These are phyloP conservation scores for Brachionus asplanchnoidis DNA, from an alignment of 1,140 invertebrate genomes.

Conservation along the genomic window DNA sequence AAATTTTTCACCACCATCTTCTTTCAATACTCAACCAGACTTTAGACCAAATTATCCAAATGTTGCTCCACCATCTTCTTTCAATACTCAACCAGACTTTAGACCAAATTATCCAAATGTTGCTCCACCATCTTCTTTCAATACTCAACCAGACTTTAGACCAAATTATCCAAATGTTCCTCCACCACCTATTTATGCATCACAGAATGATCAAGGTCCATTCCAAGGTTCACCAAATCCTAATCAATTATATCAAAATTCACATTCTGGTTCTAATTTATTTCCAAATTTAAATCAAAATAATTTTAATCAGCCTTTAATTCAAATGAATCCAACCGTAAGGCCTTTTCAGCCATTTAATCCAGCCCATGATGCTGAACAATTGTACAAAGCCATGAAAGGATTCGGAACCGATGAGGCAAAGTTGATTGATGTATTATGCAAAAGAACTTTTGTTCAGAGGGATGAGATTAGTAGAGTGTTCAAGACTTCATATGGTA, in stretches of 20 bases:
- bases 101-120: background rate
- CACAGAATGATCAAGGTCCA: background rate
- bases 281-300: background rate
- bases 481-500: conserved; percentile 89
- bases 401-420: conserved; percentile 73
- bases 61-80: background rate
- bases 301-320: background rate
- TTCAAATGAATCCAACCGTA: conserved; percentile 45
- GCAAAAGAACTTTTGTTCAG: conserved; percentile 78
- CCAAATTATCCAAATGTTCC: background rate
- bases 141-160: background rate
- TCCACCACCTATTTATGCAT: background rate
- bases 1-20: background rate
- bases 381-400: conserved; percentile 55
- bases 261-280: background rate
- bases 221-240: background rate
- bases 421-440: conserved; percentile 81
- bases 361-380: conserved; percentile 51
- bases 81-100: background rate
- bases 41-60: background rate
- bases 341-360: conserved; percentile 51
- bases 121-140: background rate
- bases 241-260: background rate
- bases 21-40: background rate
- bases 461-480: conserved; percentile 79